Conservation (phyloP, 2,888 invertebrate species). For the Callyntrura sp. region DNA sequence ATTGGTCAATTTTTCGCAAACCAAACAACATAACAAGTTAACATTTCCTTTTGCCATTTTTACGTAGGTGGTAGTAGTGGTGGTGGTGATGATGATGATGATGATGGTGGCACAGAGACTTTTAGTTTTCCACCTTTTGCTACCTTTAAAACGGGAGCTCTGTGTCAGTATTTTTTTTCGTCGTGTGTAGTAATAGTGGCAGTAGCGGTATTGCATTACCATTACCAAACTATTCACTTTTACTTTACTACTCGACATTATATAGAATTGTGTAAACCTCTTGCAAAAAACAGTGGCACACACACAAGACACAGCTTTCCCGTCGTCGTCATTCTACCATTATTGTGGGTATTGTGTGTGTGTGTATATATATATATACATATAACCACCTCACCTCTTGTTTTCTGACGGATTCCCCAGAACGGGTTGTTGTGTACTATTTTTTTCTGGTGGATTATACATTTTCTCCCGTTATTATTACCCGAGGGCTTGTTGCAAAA, state of each 20-base stretch:
- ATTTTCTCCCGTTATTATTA: constrained; percentile 42
- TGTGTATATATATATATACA: not conserved
- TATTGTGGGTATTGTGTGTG: not conserved
- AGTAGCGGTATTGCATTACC: not conserved
- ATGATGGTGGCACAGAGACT: not conserved
- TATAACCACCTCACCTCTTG: not conserved
- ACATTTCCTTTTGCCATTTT: constrained; percentile 32
- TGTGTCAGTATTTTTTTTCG: not conserved
- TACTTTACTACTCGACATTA: no score
- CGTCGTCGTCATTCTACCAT: not conserved
- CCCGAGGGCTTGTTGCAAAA: constrained; percentile 69
- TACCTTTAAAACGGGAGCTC: not conserved
- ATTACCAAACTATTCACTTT: not conserved
- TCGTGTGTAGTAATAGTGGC: not conserved
- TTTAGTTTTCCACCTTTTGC: not conserved
- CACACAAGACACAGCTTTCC: not conserved
- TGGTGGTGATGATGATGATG: not conserved
- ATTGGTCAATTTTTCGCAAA: constrained; percentile 4
- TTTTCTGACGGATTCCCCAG: constrained; percentile 9
- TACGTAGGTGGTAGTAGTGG: not conserved
- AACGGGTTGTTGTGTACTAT: not conserved
- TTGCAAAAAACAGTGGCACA: not conserved
- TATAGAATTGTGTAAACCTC: not conserved
- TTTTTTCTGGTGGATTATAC: constrained; percentile 21
- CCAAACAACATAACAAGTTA: not conserved